These are phyloP conservation scores for Nothobranchius furzeri DNA, from an alignment of 2,113 vertebrate species.

Conservation along the genomic window DNA sequence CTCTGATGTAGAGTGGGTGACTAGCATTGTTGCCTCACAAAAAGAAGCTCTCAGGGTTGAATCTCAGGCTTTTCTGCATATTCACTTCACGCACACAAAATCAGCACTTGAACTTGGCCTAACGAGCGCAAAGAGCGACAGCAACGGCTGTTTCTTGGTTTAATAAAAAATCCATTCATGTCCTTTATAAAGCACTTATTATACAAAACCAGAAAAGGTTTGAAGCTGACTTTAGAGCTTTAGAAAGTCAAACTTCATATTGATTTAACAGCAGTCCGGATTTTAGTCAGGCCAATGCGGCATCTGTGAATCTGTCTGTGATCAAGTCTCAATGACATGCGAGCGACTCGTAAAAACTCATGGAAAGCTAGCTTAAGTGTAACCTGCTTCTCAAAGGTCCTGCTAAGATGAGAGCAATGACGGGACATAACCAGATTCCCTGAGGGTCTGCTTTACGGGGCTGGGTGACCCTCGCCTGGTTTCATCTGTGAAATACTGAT, in stretches of 20 bases:
- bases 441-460: neutral
- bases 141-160: no score
- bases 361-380: no score
- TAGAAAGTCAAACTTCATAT: neutral
- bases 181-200: neutral
- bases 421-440: neutral
- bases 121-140: no score
- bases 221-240: neutral
- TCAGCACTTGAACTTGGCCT: no score
- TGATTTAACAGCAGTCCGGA: neutral
- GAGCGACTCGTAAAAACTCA: neutral
- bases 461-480: neutral
- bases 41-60: no score
- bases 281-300: neutral
- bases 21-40: no score
- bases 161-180: no score
- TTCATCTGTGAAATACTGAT: neutral
- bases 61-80: no score
- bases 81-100: no score
- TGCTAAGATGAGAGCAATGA: neutral
- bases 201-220: neutral
- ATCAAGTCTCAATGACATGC: neutral
- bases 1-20: no score
- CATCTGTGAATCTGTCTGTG: neutral
- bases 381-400: neutral